phyloP scores from a whole-genome alignment of 37 sponge, comb jelly and placozoan genomes.

The Diacarnus erythraeanus region DNA sequence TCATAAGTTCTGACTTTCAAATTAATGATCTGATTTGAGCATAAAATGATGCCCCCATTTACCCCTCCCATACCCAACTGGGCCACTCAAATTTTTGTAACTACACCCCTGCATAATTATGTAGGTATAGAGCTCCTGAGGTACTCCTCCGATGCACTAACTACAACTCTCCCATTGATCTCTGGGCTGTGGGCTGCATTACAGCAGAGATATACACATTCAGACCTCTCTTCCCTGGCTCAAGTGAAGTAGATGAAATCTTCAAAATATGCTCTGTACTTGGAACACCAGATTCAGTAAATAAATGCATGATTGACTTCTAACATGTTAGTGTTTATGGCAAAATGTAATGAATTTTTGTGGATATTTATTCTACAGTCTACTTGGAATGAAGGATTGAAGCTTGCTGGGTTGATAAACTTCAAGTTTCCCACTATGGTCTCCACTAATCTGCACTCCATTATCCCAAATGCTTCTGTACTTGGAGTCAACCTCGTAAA shows the following conservation, averaged over 20 bases:
- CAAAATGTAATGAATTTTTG: not conserved
- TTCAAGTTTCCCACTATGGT: slow-evolving; percentile 89
- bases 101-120: too few relatives aligned
- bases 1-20: too few relatives aligned
- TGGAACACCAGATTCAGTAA: slow-evolving; percentile 73
- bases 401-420: slow-evolving; percentile 78
- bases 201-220: slow-evolving; percentile 94
- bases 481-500: slow-evolving; percentile 82
- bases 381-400: slow-evolving; percentile 90
- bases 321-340: not conserved
- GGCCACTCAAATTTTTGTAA: too few relatives aligned
- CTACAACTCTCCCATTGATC: slow-evolving; percentile 96
- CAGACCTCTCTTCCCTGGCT: slow-evolving; percentile 94
- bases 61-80: too few relatives aligned
- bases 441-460: slow-evolving; percentile 59
- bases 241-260: slow-evolving; percentile 89
- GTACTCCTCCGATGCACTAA: slow-evolving; percentile 80
- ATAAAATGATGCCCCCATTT: too few relatives aligned
- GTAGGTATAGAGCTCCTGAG: slow-evolving; percentile 97
- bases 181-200: slow-evolving; percentile 97
- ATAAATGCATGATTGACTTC: not conserved
- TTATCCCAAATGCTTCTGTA: slow-evolving; percentile 75
- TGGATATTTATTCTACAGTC: slow-evolving; percentile 17
- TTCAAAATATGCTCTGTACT: slow-evolving; percentile 88
- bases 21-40: too few relatives aligned